Conservation (phyloP, 2,797 vertebrate genomes). For the Chelon auratus region DNA sequence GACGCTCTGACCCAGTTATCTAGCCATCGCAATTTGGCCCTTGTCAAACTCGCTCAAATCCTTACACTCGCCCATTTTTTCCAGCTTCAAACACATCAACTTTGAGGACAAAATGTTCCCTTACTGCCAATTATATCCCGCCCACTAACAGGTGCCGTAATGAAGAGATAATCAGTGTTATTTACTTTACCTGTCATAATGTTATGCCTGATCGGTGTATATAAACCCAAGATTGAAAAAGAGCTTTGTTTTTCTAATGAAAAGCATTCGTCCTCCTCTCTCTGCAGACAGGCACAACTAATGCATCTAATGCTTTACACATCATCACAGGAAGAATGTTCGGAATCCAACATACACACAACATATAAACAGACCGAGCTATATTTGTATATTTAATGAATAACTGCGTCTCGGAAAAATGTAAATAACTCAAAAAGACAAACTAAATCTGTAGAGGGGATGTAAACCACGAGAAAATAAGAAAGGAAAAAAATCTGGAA, state of each 20-base stretch:
- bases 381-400: slow-evolving; percentile 78
- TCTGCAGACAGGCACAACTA: slow-evolving; percentile 46
- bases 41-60: too few species aligned
- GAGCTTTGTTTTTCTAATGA: slow-evolving; percentile 52
- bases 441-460: slow-evolving; percentile 63
- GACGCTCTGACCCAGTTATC: too few species aligned
- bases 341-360: slow-evolving; percentile 77
- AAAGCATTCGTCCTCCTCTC: slow-evolving; percentile 26
- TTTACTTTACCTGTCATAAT: too few species aligned
- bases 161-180: too few species aligned
- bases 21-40: too few species aligned
- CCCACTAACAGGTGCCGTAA: too few species aligned
- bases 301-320: slow-evolving; percentile 66
- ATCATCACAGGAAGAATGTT: slow-evolving; percentile 67
- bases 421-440: slow-evolving; percentile 76
- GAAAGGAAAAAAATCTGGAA: slow-evolving; percentile 9
- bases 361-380: slow-evolving; percentile 73
- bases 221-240: slow-evolving; percentile 50
- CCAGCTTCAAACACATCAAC: too few species aligned
- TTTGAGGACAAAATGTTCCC: too few species aligned
- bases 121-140: too few species aligned
- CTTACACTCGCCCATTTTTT: too few species aligned
- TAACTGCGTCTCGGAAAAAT: slow-evolving; percentile 77
- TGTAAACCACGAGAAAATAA: slow-evolving; percentile 68
- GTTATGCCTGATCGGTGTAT: neutral